Base-by-base conservation (phyloP, 2,797 vertebrate genomes). In the Cercopithecus hamlyni region DNA sequence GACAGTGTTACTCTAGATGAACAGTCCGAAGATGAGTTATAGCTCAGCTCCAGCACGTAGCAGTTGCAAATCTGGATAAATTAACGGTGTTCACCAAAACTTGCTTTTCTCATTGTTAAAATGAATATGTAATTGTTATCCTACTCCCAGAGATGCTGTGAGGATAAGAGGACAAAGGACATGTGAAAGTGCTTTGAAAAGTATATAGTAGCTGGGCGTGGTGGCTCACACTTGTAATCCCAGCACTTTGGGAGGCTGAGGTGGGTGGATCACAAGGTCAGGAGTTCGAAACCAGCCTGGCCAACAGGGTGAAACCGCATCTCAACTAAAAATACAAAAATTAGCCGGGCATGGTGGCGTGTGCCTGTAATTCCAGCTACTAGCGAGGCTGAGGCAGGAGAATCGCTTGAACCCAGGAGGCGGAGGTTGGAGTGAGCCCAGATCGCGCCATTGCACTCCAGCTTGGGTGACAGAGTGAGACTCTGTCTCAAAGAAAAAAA, bases 71-170 rank as follows among this genome's bases (percentile, higher is more conserved):
- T 70, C 39, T 73, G 48, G 57, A 93, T 45, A 85, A 90, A 92
- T 64, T 50, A 58, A 81, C 33, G 58, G 91, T 33, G 36, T 72
- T 93, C 70, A 70, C 20, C 6, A 88, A 19, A 61, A 89, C 4
- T 50, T 36, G 12, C 33, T 79, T 89, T 93, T 84, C 84, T 96
- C 70, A 3, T 4, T 89, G 30, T 61, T 70, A 79, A 88, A 96
- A 48, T 33, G 15, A 86, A 13, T 55, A 92, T n/a, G 26, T 52
- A 92, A 89, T 22, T 76, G 9, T 92, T 86, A 86, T 8, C 45
- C 12, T 79, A 77, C 10, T 92, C 33, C 75, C 80, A 26, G 55
- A 92, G 87, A 77, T 33, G 30, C 50, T 72, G 11, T 43, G 58
- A 94, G 72, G 64, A 79, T 64, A 20, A 89, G 43, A 61, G 12